These are phyloP conservation scores for Amazonetta brasiliensis DNA, from an alignment of 2,797 vertebrate genomes.

Conservation along the genomic window DNA sequence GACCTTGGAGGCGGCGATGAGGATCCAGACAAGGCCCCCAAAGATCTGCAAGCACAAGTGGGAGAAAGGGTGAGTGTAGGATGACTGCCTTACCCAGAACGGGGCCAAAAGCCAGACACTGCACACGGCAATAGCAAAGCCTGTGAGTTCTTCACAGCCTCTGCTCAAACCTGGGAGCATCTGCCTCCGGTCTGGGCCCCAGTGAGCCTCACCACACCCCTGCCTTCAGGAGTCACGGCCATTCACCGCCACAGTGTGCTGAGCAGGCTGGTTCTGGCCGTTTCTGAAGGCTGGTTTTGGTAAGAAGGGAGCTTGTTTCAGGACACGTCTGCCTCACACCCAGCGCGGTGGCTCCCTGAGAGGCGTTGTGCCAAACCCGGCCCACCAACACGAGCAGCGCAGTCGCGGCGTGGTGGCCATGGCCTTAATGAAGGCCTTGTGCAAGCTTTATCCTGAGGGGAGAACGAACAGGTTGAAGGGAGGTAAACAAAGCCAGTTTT, in stretches of 20 bases:
- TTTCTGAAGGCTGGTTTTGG: not conserved
- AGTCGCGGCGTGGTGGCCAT: not conserved
- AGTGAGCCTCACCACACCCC: not conserved
- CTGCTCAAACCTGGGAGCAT: not conserved
- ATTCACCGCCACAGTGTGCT: not conserved
- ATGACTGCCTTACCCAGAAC: not conserved
- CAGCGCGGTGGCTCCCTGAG: not conserved
- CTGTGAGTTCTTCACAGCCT: not conserved
- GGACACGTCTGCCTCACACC: not conserved
- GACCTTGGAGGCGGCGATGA: slow-evolving; percentile 82
- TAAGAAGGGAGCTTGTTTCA: not conserved
- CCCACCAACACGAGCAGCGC: not conserved
- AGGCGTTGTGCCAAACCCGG: not conserved
- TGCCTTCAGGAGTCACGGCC: not conserved
- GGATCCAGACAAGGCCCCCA: slow-evolving; percentile 92
- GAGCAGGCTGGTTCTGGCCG: not conserved
- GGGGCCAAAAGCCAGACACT: not conserved
- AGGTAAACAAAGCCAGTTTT: not conserved
- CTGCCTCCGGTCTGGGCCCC: not conserved
- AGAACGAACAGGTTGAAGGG: not conserved
- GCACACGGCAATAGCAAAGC: not conserved
- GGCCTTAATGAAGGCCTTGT: fast-evolving
- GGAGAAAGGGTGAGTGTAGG: not conserved
- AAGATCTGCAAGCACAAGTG: slow-evolving; percentile 72
- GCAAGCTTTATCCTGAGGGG: not conserved